Conservation (phyloP, 2,888 invertebrate genomes). For the Dryadula phaetusa region DNA sequence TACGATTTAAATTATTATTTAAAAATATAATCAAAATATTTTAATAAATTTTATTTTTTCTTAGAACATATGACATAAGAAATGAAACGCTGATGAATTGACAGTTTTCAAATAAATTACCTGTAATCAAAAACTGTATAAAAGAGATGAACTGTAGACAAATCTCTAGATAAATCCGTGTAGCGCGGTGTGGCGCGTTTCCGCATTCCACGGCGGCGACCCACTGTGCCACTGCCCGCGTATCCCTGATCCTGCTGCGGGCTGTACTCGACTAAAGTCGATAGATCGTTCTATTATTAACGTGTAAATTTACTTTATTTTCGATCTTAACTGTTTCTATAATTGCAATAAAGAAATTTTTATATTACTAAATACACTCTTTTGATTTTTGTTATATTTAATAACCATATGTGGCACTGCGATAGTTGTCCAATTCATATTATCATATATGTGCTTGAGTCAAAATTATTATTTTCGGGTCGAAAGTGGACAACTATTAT, state of each 20-base stretch:
- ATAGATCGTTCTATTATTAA: conserved; percentile 6
- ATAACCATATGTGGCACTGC: background rate
- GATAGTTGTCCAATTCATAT: background rate
- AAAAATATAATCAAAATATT: too few relatives aligned
- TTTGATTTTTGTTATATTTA: background rate
- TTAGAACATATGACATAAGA: background rate
- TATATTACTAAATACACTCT: background rate
- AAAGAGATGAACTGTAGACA: conserved; percentile 23
- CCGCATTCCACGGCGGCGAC: conserved; percentile 81
- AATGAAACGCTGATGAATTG: background rate
- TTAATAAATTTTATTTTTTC: too few relatives aligned
- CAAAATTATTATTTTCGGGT: too few relatives aligned
- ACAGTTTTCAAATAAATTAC: background rate
- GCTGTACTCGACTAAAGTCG: conserved; percentile 49
- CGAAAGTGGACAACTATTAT: background rate
- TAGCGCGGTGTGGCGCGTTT: conserved; percentile 62
- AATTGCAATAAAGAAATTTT: background rate
- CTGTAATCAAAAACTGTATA: background rate
- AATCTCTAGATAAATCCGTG: conserved; percentile 54
- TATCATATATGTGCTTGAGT: too few relatives aligned
- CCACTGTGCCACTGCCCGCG: conserved; percentile 81
- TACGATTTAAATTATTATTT: too few relatives aligned
- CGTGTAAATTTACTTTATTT: background rate
- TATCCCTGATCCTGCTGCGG: conserved; percentile 79
- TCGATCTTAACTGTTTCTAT: background rate